A percentile compares a stretch with the other conserved stretches of the same genome.
phyloP scores from a whole-genome alignment of 2,113 vertebrate genomes.

The Thalassarche chlororhynchos region DNA sequence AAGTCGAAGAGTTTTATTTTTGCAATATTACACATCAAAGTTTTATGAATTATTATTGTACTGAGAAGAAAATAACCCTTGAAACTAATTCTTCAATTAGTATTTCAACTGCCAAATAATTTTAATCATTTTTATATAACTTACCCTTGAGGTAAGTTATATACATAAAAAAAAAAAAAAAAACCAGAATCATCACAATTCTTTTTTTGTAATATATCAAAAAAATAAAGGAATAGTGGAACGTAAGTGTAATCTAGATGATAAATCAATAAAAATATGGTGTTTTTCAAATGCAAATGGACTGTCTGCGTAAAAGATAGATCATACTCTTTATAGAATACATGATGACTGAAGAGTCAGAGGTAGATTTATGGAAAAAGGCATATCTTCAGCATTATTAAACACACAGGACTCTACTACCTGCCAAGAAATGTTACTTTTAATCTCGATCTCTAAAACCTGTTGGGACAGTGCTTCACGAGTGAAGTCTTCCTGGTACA shows the following conservation, averaged over 20 bases:
- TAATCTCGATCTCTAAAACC: background rate
- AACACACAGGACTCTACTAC: background rate
- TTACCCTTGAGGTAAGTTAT: background rate
- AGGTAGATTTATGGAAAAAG: background rate
- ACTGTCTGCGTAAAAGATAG: background rate
- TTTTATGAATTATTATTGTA: background rate
- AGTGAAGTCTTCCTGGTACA: background rate
- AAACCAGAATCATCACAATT: background rate
- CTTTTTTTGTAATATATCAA: background rate
- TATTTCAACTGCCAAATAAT: background rate
- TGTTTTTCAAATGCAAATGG: background rate
- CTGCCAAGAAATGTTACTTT: background rate
- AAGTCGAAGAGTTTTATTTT: background rate
- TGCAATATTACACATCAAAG: background rate
- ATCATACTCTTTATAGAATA: background rate
- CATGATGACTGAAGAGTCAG: background rate
- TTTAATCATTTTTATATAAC: background rate
- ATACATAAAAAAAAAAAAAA: background rate
- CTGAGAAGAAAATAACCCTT: background rate
- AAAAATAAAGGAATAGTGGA: background rate
- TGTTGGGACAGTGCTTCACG: background rate
- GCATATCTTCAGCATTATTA: background rate
- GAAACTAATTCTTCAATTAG: background rate
- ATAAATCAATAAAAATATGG: background rate
- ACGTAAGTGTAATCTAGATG: background rate